Evolutionary conservation across 2,113 vertebrate species (phyloP), one percentile per base, ranked within the genome.

Genomic region (Hyperoodon ampullatus): DNA sequence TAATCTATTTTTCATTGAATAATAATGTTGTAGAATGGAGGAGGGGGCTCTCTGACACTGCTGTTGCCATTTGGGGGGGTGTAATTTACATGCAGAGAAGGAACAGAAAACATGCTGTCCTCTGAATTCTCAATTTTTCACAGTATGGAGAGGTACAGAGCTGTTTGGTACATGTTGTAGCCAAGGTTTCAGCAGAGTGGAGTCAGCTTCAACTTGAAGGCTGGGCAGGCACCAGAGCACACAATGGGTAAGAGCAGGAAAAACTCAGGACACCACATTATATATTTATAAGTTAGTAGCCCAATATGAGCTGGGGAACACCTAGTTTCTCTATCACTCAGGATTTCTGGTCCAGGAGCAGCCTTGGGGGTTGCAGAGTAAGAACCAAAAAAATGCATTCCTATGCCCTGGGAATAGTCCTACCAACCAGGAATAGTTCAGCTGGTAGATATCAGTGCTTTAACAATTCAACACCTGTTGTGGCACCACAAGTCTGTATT

Each of bases 211-310:
- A n/a, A 4, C 26, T 28, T 77, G 39, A 92, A 61, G 3, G 4
- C 3, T 50, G 78, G 19, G 3, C 23, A 13, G 8, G 16, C 13
- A 35, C 9, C 19, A 55, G 70, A 70, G 13, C 16, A 65, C 15
- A 39, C 3, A 14, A 47, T 23, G 23, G 7, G 33, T 55, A 71
- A 82, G 19, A 65, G 18, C 1, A 60, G 50, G 24, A 26, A 65
- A 28, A 70, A 42, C 3, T n/a, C 0, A 0, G 1, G 3, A 42
- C 1, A 18, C 1, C 19, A 53, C 0, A 6, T 55, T 53, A 24
- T 4, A 55, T 39, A 53, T 60, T 70, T 78, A 5, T 44, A 55
- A 81, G 11, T 44, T 78, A 66, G 47, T 12, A 39, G 13, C 8
- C 26, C 63, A 55, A 35, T 26, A 19, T 21, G 24, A 81, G 26